A percentile compares a stretch with the other conserved stretches of the same genome.
Evolutionary conservation across 2,113 vertebrate genomes (phyloP).

Genomic region (Melanerpes aurifrons): DNA sequence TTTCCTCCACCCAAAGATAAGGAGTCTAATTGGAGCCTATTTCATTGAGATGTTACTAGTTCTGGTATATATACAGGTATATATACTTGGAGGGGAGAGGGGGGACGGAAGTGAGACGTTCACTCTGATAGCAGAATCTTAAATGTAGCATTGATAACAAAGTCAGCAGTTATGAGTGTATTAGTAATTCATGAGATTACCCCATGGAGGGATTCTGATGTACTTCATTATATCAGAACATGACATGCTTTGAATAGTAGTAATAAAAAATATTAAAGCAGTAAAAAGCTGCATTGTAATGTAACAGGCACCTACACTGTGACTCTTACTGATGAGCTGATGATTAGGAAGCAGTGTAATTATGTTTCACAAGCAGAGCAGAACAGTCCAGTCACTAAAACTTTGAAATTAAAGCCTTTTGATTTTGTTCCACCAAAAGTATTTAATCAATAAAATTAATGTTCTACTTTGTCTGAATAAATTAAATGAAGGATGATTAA

Average conservation of each 20-base stretch:
- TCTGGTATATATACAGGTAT: not conserved
- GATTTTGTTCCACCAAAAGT: slow-evolving; percentile 56
- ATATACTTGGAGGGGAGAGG: not conserved
- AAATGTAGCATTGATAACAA: slow-evolving; percentile 47
- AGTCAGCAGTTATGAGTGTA: slow-evolving; percentile 60
- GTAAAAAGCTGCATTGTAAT: slow-evolving; percentile 77
- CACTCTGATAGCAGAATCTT: slow-evolving; percentile 31
- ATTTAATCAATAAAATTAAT: slow-evolving; percentile 74
- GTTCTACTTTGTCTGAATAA: slow-evolving; percentile 68
- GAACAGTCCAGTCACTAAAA: slow-evolving; percentile 73
- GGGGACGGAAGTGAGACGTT: not conserved
- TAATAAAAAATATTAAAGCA: slow-evolving; percentile 81
- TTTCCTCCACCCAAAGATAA: not conserved
- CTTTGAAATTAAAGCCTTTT: slow-evolving; percentile 73
- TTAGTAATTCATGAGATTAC: slow-evolving; percentile 68
- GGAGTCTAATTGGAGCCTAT: not conserved
- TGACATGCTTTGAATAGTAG: slow-evolving; percentile 73
- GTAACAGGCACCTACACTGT: slow-evolving; percentile 74
- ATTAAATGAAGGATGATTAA: slow-evolving; percentile 69
- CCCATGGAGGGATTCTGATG: slow-evolving; percentile 35
- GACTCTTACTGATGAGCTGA: slow-evolving; percentile 75
- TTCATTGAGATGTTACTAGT: not conserved
- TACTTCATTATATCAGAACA: slow-evolving; percentile 76
- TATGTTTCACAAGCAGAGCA: slow-evolving; percentile 75
- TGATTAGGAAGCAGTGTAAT: slow-evolving; percentile 77